phyloP scores from a whole-genome alignment of 2,888 invertebrate species.

The Zelleria hepariella region DNA sequence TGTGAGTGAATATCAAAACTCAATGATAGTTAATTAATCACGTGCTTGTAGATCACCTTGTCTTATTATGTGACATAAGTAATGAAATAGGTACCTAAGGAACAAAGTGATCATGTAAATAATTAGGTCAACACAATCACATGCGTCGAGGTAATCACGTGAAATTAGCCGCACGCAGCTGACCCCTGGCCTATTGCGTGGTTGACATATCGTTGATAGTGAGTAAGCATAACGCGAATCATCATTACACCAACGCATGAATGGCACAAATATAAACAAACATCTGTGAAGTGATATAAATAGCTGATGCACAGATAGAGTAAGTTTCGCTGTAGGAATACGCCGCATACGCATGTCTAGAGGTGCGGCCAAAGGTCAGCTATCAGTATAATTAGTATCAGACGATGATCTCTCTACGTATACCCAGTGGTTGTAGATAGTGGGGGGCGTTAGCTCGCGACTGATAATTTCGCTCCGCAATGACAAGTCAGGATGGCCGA shows the following conservation, averaged over 20 bases:
- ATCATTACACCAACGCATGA: no score
- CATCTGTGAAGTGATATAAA: not conserved
- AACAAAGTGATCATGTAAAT: not conserved
- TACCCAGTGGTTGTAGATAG: slow-evolving; percentile 23
- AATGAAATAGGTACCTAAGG: no score
- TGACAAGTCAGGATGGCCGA: slow-evolving; percentile 41
- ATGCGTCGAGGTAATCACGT: not conserved
- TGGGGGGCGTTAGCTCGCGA: not conserved
- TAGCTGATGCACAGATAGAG: not conserved
- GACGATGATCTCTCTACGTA: slow-evolving; percentile 25
- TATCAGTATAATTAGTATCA: not conserved
- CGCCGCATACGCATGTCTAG: not conserved
- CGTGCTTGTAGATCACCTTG: no score
- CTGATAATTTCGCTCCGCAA: accelerated
- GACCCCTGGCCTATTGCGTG: not conserved
- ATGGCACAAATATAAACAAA: no score
- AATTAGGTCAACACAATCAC: not conserved
- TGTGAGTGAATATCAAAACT: no score
- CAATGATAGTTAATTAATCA: no score
- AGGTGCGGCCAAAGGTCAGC: not conserved
- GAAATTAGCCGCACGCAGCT: not conserved
- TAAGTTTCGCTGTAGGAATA: no score
- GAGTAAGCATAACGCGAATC: no score
- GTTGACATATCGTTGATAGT: no score
- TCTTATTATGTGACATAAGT: no score